These are phyloP conservation scores for Whitmania pigra DNA, from an alignment of 1,140 invertebrate species.

Conservation along the genomic window DNA sequence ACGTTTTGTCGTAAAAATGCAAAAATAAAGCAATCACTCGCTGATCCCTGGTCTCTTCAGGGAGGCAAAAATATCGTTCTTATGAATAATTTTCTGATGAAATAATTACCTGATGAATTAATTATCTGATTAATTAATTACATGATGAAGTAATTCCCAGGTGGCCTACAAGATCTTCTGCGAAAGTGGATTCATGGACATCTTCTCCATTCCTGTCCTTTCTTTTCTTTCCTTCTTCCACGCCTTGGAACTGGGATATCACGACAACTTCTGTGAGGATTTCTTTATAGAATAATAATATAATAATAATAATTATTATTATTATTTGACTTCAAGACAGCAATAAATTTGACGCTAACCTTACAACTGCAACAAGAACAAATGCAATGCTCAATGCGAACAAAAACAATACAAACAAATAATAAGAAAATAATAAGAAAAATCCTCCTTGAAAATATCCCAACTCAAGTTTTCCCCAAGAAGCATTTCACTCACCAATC, in stretches of 20 bases:
- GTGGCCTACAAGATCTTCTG: conserved; percentile 52
- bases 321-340: too few species aligned
- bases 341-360: too few species aligned
- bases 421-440: too few species aligned
- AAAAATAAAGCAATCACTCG: neutral
- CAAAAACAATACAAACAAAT: too few species aligned
- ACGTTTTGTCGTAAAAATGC: neutral
- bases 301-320: too few species aligned
- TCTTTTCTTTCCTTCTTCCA: conserved; percentile 56
- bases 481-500: too few species aligned
- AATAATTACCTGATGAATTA: too few species aligned
- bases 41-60: neutral
- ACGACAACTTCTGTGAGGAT: conserved; percentile 52
- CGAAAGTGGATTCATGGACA: conserved; percentile 52
- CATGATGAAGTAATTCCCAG: conserved; percentile 34
- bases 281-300: neutral
- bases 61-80: neutral
- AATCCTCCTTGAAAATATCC: too few species aligned
- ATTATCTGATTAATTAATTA: too few species aligned
- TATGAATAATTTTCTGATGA: neutral
- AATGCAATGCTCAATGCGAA: too few species aligned
- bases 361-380: too few species aligned
- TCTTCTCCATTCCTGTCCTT: conserved; percentile 50
- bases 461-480: too few species aligned
- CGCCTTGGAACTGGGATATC: conserved; percentile 52